Percentiles rank a stretch among this genome's conserved stretches.
Conservation (phyloP, 2,797 vertebrate genomes). For the Microctenopoma steveboyesi region DNA sequence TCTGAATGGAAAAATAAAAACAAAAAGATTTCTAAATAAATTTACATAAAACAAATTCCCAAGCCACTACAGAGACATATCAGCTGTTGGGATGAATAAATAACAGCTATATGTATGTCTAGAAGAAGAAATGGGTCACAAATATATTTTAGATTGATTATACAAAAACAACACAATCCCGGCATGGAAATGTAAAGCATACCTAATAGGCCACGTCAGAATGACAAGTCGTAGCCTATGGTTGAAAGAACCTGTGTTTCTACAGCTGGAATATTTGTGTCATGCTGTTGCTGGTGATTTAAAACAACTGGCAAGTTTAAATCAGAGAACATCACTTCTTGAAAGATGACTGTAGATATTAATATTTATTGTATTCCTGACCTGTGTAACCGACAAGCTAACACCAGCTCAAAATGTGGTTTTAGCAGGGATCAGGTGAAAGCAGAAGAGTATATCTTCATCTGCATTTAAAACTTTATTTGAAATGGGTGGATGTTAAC, state of each 20-base stretch:
- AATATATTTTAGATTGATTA: slow-evolving; percentile 57
- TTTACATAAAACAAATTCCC: not conserved
- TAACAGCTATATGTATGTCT: slow-evolving; percentile 2
- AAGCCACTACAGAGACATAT: not conserved
- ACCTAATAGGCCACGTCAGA: slow-evolving; percentile 44
- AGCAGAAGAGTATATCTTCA: slow-evolving; percentile 1
- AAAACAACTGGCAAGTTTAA: too few species aligned
- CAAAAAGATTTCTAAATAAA: not conserved
- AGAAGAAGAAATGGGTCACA: not conserved
- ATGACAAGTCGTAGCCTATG: slow-evolving; percentile 40
- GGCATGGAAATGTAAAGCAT: slow-evolving; percentile 31
- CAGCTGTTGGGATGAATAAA: not conserved
- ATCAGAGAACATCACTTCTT: not conserved
- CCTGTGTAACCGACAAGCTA: not conserved
- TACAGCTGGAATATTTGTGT: slow-evolving; percentile 24
- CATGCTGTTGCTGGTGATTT: too few species aligned
- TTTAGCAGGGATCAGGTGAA: not conserved
- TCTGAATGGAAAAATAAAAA: not conserved
- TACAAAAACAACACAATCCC: slow-evolving; percentile 34
- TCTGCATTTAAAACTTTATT: slow-evolving; percentile 45
- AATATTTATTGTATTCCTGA: not conserved
- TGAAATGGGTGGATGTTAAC: slow-evolving; percentile 19
- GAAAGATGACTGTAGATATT: not conserved
- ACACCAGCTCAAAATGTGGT: not conserved
- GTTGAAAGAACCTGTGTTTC: slow-evolving; percentile 33